Conservation (phyloP, 2,113 vertebrate species). For the Macquaria ambigua region DNA sequence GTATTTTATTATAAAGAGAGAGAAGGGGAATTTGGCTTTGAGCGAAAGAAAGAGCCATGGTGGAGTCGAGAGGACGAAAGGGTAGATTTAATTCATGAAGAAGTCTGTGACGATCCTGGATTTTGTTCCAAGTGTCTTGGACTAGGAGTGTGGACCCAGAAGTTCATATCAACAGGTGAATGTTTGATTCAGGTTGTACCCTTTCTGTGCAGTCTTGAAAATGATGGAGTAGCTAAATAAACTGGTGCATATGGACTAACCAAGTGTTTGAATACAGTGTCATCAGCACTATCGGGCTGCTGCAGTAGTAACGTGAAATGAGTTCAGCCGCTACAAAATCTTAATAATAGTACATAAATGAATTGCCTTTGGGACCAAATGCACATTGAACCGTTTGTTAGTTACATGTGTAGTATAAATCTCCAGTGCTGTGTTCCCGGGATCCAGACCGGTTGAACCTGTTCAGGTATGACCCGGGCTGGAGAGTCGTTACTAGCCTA, state of each 20-base stretch:
- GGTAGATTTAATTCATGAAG: constrained; percentile 38
- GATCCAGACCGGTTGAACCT: constrained; percentile 60
- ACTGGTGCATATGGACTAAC: no score
- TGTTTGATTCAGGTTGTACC: background rate
- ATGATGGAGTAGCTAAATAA: background rate
- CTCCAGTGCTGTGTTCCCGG: background rate
- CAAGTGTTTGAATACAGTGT: background rate
- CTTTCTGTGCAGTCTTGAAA: background rate
- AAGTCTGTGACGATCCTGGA: constrained; percentile 32
- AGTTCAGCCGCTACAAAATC: background rate
- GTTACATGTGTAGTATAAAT: no score
- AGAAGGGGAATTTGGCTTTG: background rate
- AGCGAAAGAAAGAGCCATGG: constrained; percentile 49
- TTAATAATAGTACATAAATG: background rate
- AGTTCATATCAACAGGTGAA: constrained; percentile 61
- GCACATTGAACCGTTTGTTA: background rate
- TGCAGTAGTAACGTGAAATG: no score
- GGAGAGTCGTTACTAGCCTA: constrained; percentile 2
- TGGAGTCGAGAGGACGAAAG: constrained; percentile 34
- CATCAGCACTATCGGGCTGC: no score
- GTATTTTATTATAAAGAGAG: background rate
- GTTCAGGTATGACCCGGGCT: constrained; percentile 37
- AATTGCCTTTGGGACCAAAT: background rate
- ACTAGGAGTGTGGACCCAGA: constrained; percentile 39
- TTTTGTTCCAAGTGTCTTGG: constrained; percentile 40